phyloP scores from a whole-genome alignment of 2,797 vertebrate species.

The Enteromius paludinosus region DNA sequence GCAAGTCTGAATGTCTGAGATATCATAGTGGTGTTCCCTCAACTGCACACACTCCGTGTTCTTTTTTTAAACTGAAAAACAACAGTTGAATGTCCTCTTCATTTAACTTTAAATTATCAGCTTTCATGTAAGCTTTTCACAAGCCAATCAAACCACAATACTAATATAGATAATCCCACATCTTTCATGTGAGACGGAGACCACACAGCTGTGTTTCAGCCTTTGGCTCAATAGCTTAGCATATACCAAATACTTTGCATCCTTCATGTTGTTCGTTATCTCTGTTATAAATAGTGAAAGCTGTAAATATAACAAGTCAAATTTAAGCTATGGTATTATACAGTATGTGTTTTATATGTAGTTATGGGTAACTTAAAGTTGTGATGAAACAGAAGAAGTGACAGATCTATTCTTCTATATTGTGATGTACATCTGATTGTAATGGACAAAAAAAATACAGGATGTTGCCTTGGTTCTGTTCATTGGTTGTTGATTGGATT shows the following conservation, averaged over 20 bases:
- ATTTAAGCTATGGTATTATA: neutral
- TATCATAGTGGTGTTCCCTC: constrained; percentile 21
- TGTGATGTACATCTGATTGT: neutral
- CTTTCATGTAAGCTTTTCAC: constrained; percentile 14
- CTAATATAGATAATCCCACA: constrained; percentile 6
- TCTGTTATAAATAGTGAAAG: constrained; percentile 6
- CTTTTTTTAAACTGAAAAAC: constrained; percentile 35
- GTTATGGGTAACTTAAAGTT: neutral
- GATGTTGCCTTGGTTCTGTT: neutral
- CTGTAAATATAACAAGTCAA: constrained; percentile 8
- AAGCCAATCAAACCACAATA: neutral
- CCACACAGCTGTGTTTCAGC: constrained; percentile 1
- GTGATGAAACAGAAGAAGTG: neutral
- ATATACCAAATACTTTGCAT: neutral
- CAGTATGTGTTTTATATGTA: neutral
- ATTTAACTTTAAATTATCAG: neutral
- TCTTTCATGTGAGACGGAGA: constrained; percentile 10
- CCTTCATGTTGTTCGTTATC: neutral
- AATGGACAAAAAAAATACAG: neutral
- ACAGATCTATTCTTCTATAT: neutral
- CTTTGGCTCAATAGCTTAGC: constrained; percentile 4
- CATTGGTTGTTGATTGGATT: neutral
- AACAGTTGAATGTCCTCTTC: constrained; percentile 13
- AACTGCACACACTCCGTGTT: neutral
- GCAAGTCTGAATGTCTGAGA: neutral